A percentile compares a stretch with the other conserved stretches of the same genome.
Conservation (phyloP, 2,888 invertebrate genomes). For the Hydrotaea cyrtoneurina region DNA sequence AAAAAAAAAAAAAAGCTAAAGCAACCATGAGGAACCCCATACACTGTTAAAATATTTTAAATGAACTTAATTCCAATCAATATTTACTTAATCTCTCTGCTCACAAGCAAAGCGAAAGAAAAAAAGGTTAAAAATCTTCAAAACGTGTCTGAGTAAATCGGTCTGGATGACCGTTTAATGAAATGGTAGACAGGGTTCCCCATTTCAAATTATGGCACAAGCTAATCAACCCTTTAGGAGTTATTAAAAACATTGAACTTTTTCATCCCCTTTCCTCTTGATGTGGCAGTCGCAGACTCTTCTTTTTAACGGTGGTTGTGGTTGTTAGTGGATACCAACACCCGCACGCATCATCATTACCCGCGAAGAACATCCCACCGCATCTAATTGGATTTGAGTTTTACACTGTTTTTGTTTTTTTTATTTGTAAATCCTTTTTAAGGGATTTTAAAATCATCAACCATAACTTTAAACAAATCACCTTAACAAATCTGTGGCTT, state of each 20-base stretch:
- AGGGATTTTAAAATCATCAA: constrained; percentile 12
- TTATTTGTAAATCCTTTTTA: background rate
- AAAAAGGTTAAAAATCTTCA: constrained; percentile 51
- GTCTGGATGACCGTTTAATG: constrained; percentile 53
- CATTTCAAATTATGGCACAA: constrained; percentile 20
- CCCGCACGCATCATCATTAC: constrained; percentile 33
- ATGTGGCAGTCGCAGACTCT: background rate
- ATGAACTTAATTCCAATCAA: constrained; percentile 52
- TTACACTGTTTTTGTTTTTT: constrained; percentile 5
- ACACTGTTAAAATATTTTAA: constrained; percentile 50
- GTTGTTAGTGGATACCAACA: constrained; percentile 27
- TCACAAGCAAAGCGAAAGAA: constrained; percentile 26
- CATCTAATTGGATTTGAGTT: constrained; percentile 47
- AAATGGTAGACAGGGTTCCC: constrained; percentile 47
- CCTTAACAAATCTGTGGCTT: constrained; percentile 36
- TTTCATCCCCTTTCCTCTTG: constrained; percentile 23
- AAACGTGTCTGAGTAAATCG: background rate
- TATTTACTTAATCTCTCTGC: constrained; percentile 41
- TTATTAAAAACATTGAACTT: constrained; percentile 21
- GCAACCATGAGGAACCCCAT: constrained; percentile 7
- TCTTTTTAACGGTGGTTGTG: background rate
- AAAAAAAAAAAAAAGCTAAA: constrained; percentile 67
- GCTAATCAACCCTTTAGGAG: constrained; percentile 43
- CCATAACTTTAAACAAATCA: constrained; percentile 45
- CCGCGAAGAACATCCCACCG: constrained; percentile 19